A percentile compares a stretch with the other conserved stretches of the same genome.
These are phyloP conservation scores for Drosophila sproati DNA, from an alignment of 1,140 invertebrate species.

Conservation along the genomic window DNA sequence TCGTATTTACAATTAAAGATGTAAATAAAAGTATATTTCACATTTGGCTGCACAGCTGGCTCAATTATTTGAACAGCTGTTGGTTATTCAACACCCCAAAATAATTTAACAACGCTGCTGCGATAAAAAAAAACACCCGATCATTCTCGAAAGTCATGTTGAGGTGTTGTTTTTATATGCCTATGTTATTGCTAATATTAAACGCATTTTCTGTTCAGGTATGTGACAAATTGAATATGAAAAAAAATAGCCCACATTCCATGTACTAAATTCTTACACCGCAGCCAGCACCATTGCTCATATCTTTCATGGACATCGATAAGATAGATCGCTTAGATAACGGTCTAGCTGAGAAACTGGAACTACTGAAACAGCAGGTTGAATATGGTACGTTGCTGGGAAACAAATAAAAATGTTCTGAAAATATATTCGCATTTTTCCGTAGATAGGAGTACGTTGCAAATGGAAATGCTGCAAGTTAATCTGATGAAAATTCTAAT, in stretches of 20 bases:
- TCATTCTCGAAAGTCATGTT: conserved; percentile 14
- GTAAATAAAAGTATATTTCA: not conserved
- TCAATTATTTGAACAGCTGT: conserved; percentile 49
- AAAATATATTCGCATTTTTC: not conserved
- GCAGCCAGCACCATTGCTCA: conserved; percentile 4
- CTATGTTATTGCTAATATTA: not conserved
- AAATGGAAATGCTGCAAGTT: conserved; percentile 59
- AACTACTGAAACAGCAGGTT: conserved; percentile 9
- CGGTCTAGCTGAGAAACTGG: not conserved
- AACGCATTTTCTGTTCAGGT: conserved; percentile 7
- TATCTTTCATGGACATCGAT: not conserved
- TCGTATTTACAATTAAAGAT: not conserved
- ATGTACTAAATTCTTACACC: not conserved
- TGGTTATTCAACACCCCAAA: not conserved
- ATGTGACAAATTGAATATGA: not conserved
- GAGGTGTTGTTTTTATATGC: conserved; percentile 4
- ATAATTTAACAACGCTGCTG: not conserved
- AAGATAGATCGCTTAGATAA: conserved; percentile 9
- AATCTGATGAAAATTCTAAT: conserved; percentile 64
- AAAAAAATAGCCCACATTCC: not conserved
- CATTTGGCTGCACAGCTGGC: not conserved
- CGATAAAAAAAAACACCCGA: not conserved
- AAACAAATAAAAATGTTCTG: not conserved
- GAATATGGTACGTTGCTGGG: conserved; percentile 30
- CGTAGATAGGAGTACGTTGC: conserved; percentile 27